Base-by-base conservation (phyloP, 2,797 vertebrate genomes). In the Epinephelus coioides region DNA sequence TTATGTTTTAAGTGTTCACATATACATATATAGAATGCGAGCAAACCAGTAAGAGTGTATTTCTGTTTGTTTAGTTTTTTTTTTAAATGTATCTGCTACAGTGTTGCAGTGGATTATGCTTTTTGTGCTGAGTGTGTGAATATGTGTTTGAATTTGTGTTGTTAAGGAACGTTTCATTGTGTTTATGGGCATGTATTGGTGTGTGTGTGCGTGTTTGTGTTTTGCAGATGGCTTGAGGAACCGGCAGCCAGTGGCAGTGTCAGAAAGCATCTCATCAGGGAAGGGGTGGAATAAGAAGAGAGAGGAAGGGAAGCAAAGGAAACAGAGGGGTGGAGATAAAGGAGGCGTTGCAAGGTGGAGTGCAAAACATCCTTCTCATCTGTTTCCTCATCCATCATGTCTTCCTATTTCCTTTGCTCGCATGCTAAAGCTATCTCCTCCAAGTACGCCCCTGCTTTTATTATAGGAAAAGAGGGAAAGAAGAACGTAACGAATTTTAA, bases 211-310 rank as follows among this genome's bases (percentile, higher is more conserved):
- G 7, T 34, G 34, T 34, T 6, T 34, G 34, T 79, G 70, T 72
- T 72, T 79, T 90, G 76, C 91, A 91, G 86, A 93, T 89, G 83
- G 89, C 80, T 76, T 60, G 76, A 82, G 87, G 85, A 89, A 87
- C 64, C 66, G 17, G 88, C 86, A 89, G 91, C 88, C 89, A 89
- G 86, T 90, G 87, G 90, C 84, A 21, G 69, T 91, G 93, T 92
- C 93, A 90, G 78, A 86, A 87, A 88, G 75, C 69, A 94, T 94
- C 86, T 91, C 67, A 73, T 94, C 93, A 93, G 76, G 61, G 65
- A 61, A 23, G 64, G 69, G 56, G 53, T 71, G 69, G 75, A 82
- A 67, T 76, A 78, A 56, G 73, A 70, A 59, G 56, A 62, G 44
- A 53, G 68, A 64, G 63, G 83, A 74, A 64, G 62, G 54, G 49